Evolutionary conservation across 2,888 invertebrate genomes (phyloP), one percentile per base, ranked within the genome.

Genomic region (Drosophila subsilvestris): DNA sequence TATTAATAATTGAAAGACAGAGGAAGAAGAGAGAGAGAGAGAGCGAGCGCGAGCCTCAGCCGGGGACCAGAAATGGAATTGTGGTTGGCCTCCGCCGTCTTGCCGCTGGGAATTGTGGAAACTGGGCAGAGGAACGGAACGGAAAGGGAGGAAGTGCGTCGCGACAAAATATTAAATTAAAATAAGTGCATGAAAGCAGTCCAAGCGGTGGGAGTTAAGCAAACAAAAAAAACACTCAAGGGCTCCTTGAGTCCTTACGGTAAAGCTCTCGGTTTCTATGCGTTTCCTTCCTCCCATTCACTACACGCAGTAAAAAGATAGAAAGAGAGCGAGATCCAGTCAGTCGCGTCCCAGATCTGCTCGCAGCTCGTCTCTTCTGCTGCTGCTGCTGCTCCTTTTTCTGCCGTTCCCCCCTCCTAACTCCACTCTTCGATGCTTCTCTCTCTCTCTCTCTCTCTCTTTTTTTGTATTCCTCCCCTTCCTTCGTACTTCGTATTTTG

Each of bases 1-100:
- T 86, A 88, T 86, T 85, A 89, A 88, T 86, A 88, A 86, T 89
- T 87, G 88, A 86, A 79, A 79, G 79, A 63, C 51, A 32, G 12
- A 45, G 45, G 51, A 47, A 45, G 45, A n/a, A 9, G 57, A 53
- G 50, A 50, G 57, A 74, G 56, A 25, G 57, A 51, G 27, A 8
- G 27, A 27, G 2, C 0, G 27, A 57, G 12, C 42, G 42, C 45
- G 8, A 32, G 32, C 12, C 32, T 5, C 12, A 32, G 32, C 32
- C 32, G 37, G 53, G 32, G 32, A 5, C 32, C 32, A 32, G 32
- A 32, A 32, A 12, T 32, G 32, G 32, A 12, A 32, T 14, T 32
- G 32, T 32, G 12, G 32, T 32, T 12, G 32, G 32, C 32, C 32
- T 32, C 32, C 32, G 49, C n/a, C 54, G 57, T 56, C 17, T 17